These are phyloP conservation scores for Sebastes fasciatus DNA, from an alignment of 2,113 vertebrate species.

Conservation along the genomic window DNA sequence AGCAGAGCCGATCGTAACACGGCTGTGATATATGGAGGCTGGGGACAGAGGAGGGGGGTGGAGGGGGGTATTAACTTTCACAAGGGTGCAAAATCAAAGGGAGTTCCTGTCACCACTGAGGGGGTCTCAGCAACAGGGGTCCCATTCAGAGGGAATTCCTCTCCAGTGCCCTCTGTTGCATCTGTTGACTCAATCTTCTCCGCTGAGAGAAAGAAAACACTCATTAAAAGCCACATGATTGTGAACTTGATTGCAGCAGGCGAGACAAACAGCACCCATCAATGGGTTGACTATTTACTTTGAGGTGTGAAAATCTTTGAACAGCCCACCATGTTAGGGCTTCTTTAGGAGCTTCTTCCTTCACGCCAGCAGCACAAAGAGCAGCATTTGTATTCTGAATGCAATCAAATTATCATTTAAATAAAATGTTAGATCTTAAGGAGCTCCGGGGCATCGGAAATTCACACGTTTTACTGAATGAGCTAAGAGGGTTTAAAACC, in stretches of 20 bases:
- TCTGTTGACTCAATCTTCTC: constrained; percentile 84
- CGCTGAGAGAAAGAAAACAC: constrained; percentile 80
- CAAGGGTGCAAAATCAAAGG: constrained; percentile 88
- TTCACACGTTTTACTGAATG: constrained; percentile 55
- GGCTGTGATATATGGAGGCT: constrained; percentile 80
- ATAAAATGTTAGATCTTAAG: constrained; percentile 73
- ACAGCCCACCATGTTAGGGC: constrained; percentile 70
- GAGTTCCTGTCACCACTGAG: constrained; percentile 81
- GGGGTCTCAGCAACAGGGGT: constrained; percentile 83
- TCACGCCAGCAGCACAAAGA: constrained; percentile 74
- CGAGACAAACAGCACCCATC: constrained; percentile 71
- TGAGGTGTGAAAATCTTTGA: constrained; percentile 82
- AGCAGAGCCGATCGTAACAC: constrained; percentile 74
- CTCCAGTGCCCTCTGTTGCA: constrained; percentile 73
- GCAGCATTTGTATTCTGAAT: constrained; percentile 64
- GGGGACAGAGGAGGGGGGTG: constrained; percentile 41
- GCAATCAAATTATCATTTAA: constrained; percentile 72
- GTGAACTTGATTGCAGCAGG: constrained; percentile 86
- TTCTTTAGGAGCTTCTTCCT: constrained; percentile 68
- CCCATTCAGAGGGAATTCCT: constrained; percentile 83
- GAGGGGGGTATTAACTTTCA: constrained; percentile 84
- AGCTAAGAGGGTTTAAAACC: constrained; percentile 39
- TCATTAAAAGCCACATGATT: constrained; percentile 84
- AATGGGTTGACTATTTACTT: constrained; percentile 78
- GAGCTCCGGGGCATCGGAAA: constrained; percentile 9